Percentiles rank a stretch among this genome's conserved stretches.
Conservation (phyloP, 2,888 invertebrate genomes). For the Ectobius pallidus region DNA sequence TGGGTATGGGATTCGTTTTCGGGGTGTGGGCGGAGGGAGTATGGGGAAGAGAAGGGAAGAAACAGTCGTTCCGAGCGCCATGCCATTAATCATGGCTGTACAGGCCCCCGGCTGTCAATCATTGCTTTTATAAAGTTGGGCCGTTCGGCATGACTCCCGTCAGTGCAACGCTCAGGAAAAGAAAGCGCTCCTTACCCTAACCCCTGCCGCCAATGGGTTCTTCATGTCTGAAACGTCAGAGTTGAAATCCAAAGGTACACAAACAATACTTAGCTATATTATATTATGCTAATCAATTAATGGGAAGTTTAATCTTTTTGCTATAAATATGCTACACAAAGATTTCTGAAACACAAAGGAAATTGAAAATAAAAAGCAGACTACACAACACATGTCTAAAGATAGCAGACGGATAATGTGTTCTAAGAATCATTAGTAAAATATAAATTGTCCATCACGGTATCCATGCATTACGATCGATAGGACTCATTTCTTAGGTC, state of each 20-base stretch:
- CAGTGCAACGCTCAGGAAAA: slow-evolving; percentile 8
- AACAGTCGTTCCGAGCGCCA: slow-evolving; percentile 28
- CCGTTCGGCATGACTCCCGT: slow-evolving; percentile 16
- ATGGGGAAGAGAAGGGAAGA: slow-evolving; percentile 20
- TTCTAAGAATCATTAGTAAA: too few relatives aligned
- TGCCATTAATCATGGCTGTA: slow-evolving; percentile 53
- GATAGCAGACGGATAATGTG: too few relatives aligned
- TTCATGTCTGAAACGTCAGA: background rate
- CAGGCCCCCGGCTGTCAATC: slow-evolving; percentile 56
- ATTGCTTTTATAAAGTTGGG: slow-evolving; percentile 45
- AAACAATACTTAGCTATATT: background rate
- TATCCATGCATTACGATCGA: too few relatives aligned
- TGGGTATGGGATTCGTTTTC: background rate
- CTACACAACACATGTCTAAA: too few relatives aligned
- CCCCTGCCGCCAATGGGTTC: background rate
- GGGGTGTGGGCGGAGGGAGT: slow-evolving; percentile 5
- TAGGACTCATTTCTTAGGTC: too few relatives aligned
- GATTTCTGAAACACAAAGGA: background rate
- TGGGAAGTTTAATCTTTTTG: background rate
- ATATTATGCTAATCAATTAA: background rate
- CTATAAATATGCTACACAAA: background rate
- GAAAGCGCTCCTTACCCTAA: background rate
- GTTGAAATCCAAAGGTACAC: background rate
- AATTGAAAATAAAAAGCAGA: background rate
- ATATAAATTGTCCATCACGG: too few relatives aligned